These are phyloP conservation scores for Rhinolophus sinicus DNA, from an alignment of 2,113 vertebrate genomes.

Conservation along the genomic window DNA sequence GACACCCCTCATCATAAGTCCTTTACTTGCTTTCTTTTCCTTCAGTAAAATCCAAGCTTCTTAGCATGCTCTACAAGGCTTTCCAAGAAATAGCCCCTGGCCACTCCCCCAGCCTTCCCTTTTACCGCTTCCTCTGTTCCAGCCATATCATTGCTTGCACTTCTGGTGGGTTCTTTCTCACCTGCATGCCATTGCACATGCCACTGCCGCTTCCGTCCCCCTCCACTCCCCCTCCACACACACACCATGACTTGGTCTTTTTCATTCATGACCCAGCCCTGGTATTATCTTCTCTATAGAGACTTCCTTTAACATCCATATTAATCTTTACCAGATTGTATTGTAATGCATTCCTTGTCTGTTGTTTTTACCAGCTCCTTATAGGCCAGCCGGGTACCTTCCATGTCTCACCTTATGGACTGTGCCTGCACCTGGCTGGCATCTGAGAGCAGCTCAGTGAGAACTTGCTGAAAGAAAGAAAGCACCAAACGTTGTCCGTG, in stretches of 20 bases:
- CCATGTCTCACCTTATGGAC: not conserved
- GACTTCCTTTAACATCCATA: not conserved
- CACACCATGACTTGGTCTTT: not conserved
- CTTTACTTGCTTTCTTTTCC: not conserved
- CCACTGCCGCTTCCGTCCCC: not conserved
- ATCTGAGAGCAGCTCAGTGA: not conserved
- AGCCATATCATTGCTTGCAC: not conserved
- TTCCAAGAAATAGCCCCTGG: not conserved
- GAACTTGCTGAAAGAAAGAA: not conserved
- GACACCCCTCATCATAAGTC: not conserved
- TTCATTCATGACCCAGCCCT: not conserved
- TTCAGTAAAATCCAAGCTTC: conserved; percentile 16
- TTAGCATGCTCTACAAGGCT: not conserved
- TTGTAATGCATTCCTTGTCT: not conserved
- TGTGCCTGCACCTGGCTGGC: not conserved
- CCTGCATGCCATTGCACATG: not conserved
- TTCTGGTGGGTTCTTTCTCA: not conserved
- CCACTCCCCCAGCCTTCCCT: not conserved
- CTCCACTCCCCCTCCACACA: too few species aligned
- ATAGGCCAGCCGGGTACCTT: not conserved
- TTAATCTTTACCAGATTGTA: not conserved
- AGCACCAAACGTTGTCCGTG: not conserved
- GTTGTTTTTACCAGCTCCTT: not conserved
- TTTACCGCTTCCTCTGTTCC: not conserved
- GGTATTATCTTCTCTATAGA: not conserved